Base-by-base conservation (phyloP, 2,797 vertebrate species). In the Nyctibius grandis region DNA sequence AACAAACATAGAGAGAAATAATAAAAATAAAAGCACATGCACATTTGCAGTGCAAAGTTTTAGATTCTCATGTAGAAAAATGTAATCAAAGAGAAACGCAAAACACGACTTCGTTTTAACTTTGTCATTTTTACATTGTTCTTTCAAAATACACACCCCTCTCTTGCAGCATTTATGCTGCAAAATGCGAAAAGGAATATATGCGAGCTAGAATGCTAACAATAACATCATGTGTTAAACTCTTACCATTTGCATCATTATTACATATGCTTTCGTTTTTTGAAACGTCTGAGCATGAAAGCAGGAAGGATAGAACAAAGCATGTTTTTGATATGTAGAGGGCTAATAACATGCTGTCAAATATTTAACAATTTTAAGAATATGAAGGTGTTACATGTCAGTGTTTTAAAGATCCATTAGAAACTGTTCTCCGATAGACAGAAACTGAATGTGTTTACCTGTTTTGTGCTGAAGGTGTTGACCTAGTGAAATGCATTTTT, bases 401-500 rank as follows among this genome's bases (percentile, higher is more conserved):
- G 11, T 57, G 45, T 93, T 92, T 96, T 84, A 72, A 89, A 91
- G 48, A 45, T 70, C 65, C 22, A 16, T 85, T 87, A 79, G 51
- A 88, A 73, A 48, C 44, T 45, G 16, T 25, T 77, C 34, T 61
- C 20, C 76, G 72, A 78, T 22, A 72, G 50, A 67, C 34, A 89
- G 68, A 95, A 92, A 74, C 15, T 23, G 47, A 73, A 72, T 28
- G 3, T 34, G 16, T 80, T 93, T 82, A 34, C 36, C 56, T 61
- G 33, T 63, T 94, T 72, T 72, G 20, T 81, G 79, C 64, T 56
- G 89, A 82, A 88, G 59, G 33, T 92, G 50, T 72, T 93, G 78
- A 94, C 56, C 70, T 54, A 75, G 21, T 59, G 57, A 94, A 95
- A 94, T 40, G 15, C 20, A 60, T 80, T 93, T 93, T 86, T 91